Evolutionary conservation across 2,797 vertebrate genomes (phyloP), one percentile per base, ranked within the genome.

Genomic region (Arrhamphus sclerolepis): DNA sequence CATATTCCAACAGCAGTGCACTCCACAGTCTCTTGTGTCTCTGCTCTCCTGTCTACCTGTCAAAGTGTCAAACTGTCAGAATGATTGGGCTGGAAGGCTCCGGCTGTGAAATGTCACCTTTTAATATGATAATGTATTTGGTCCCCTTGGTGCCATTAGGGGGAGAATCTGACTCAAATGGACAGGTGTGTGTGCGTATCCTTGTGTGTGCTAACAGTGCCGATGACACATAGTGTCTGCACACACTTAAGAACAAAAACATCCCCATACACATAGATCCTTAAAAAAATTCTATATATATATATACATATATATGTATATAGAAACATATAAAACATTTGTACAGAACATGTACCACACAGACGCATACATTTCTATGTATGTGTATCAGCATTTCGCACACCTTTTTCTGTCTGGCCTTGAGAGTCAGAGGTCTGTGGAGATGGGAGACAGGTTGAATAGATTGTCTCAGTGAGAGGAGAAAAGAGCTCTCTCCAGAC

Each of bases 101-200:
- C 56, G 42, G 61, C 82, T 83, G 56, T 53, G 69, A 90, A 91
- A 91, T 92, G 90, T 90, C 91, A 92, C 90, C 90, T 92, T 93
- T 92, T 90, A 90, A 89, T 91, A 92, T 93, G 91, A 84, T 91
- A 92, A 92, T 92, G 72, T 70, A 17, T 51, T 7, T 28, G 76
- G 70, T 87, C 89, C 84, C 88, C 43, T 53, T 42, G 75, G 83
- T 83, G 80, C 86, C 77, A 87, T 91, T 89, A 88, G 79, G 71
- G n/a, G 51, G 58, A 72, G 75, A 79, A 67, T 75, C 60, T 80
- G 77, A 78, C 76, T 87, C 52, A 70, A 60, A 66, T 70, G 80
- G 78, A 82, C 82, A 89, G 83, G 82, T 86, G 76, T 57, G 67
- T 56, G 77, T 54, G 41, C 4, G 31, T 34, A 2, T 34, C 8